phyloP scores from a whole-genome alignment of 2,888 invertebrate species.

The Melinaea menophilus region DNA sequence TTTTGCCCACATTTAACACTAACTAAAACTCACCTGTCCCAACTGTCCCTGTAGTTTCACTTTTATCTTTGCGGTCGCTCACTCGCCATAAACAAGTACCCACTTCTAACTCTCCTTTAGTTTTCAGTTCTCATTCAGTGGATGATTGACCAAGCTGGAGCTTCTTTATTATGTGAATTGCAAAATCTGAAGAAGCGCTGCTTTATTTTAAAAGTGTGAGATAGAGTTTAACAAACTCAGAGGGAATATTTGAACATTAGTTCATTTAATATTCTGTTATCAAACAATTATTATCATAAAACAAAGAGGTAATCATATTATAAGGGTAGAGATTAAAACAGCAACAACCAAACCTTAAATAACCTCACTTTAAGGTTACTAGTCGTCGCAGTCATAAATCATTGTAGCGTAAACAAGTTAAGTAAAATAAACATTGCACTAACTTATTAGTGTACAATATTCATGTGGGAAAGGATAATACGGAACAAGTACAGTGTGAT shows the following conservation, averaged over 20 bases:
- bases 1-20: constrained; percentile 28
- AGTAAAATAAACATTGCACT: too few species aligned
- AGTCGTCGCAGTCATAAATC: too few species aligned
- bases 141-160: constrained; percentile 4
- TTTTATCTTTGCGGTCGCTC: constrained; percentile 28
- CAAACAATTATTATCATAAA: constrained; percentile 1
- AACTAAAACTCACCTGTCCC: constrained; percentile 30
- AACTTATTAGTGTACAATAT: too few species aligned
- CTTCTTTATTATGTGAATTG: background rate
- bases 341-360: too few species aligned
- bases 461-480: too few species aligned
- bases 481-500: too few species aligned
- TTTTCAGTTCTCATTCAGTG: constrained; percentile 32
- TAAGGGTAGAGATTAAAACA: background rate
- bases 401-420: too few species aligned
- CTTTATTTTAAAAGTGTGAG: background rate
- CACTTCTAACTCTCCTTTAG: constrained; percentile 22
- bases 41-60: constrained; percentile 32
- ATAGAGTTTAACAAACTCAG: background rate
- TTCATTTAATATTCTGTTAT: background rate
- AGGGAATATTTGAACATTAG: background rate
- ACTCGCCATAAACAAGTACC: constrained; percentile 23
- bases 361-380: too few species aligned
- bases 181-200: background rate
- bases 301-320: constrained; percentile 5